Conservation (phyloP, 2,113 vertebrate species). For the Procavia capensis region DNA sequence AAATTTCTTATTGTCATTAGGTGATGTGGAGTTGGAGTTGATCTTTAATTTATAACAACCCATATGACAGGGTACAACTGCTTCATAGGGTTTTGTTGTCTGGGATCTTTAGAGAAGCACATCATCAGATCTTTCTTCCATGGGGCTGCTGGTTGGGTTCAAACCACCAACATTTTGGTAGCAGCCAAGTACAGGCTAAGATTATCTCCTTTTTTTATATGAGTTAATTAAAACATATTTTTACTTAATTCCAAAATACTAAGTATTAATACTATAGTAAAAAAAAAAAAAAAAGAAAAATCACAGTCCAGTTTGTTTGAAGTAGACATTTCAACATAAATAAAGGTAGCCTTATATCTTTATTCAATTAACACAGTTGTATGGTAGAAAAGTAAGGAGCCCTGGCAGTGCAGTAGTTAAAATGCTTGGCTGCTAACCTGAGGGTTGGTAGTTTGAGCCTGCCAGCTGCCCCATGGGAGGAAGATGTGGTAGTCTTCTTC, state of each 20-base stretch:
- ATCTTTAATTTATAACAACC: neutral
- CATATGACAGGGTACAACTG: neutral
- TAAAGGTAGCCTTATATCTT: neutral
- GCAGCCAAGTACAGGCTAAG: neutral
- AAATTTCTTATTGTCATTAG: neutral
- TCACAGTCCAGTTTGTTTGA: neutral
- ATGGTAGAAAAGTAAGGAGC: neutral
- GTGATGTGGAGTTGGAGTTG: neutral
- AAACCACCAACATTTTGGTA: neutral
- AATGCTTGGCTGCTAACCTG: too few species aligned
- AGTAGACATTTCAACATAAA: neutral
- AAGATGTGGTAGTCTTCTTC: too few species aligned
- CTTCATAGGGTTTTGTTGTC: neutral
- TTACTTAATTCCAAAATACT: neutral
- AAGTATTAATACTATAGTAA: neutral
- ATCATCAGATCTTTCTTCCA: neutral
- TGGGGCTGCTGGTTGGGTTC: neutral
- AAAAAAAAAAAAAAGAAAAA: slow-evolving; percentile 17
- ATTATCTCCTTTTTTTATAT: neutral
- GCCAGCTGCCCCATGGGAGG: too few species aligned
- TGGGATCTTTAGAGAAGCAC: neutral
- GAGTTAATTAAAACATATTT: neutral
- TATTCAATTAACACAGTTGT: neutral
- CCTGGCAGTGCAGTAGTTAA: too few species aligned
- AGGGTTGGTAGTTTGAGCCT: too few species aligned